Base-by-base conservation (phyloP, 2,888 invertebrate genomes). In the Drosophila flavopinicola region DNA sequence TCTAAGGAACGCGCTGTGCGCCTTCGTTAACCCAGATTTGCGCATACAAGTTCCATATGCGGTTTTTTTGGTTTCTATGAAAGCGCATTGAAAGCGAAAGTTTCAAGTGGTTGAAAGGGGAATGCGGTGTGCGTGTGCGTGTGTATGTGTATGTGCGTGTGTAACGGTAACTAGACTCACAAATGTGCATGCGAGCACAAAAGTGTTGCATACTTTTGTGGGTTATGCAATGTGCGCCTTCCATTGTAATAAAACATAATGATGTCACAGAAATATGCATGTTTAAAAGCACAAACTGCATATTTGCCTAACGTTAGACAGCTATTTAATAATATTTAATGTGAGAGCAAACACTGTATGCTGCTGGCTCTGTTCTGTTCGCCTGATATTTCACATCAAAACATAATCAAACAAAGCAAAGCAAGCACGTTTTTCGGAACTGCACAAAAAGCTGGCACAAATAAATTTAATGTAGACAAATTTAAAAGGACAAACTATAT, bases 21-120 rank as follows among this genome's bases (percentile, higher is more conserved):
- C 64, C 72, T 75, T 75, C 75, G 75, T 75, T 75, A 75, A 66
- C 75, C 75, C 63, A 75, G 75, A 59, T 75, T 74, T 60, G 6
- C 32, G 11, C 27, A 32, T 23, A 24, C 11, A 39, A 35, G 33
- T 29, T 53, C 6, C 56, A 61, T 38, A 49, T 57, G 52, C 29
- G 42, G 10, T 25, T 42, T 24, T 66, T 59, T 52, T 37, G 41
- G 60, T 53, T 66, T 58, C 63, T 35, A 60, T 75, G 54, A 35
- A 56, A 45, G 32, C 45, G 58, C 64, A 72, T 71, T 75, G 71
- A 75, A 75, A 75, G 63, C 61, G 57, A 54, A 72, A 75, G 69
- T 75, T 75, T 75, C 67, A 69, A 69, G 75, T 75, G 66, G 11
- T 20, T 47, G 15, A 13, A 37, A 27, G 30, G 25, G 42, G 7